Evolutionary conservation across 2,113 vertebrate species (phyloP), one percentile per base, ranked within the genome.

Genomic region (Ahaetulla prasina): DNA sequence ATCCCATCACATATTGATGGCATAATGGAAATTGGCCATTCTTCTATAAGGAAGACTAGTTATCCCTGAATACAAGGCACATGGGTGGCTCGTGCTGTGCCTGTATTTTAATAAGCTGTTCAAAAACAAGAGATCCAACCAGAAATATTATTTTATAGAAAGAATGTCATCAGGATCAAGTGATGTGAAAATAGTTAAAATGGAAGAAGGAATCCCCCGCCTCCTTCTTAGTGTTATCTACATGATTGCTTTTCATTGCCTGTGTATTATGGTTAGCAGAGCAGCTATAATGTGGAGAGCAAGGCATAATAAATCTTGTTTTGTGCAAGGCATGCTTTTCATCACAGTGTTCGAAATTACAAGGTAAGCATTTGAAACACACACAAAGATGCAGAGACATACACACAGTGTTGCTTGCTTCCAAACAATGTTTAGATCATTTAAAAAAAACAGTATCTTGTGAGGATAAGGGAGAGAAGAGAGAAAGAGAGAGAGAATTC

Each of bases 211-310:
- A 30, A 8, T 22, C 55, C 12, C 27, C 25, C 45, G 0, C 52
- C 30, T 95, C 92, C 92, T 95, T 87, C 86, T 2, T 92, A 89
- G 93, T 85, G 92, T 97, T 96, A 96, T 95, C 96, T 96, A 92
- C 96, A 85, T 96, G 95, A 97, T 97, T 96, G 95, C 96, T 96
- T 97, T 96, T 96, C 95, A 91, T 96, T 95, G 95, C 96, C 97
- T 97, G 96, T 96, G 96, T 96, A 96, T 95, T 94, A 96, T 95
- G 94, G 93, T 96, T 97, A 96, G 95, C 54, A n/a, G 95, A 96
- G 95, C 95, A 95, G 94, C 94, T 95, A 95, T 95, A 94, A 96
- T 96, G 89, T 12, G 92, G 93, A 96, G 95, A 94, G 95, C 90
- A 96, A 63, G 95, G 94, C 93, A 95, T 95, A 96, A 97, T 97